These are phyloP conservation scores for Pseudochromis fuscus DNA, from an alignment of 2,797 vertebrate species.

Conservation along the genomic window DNA sequence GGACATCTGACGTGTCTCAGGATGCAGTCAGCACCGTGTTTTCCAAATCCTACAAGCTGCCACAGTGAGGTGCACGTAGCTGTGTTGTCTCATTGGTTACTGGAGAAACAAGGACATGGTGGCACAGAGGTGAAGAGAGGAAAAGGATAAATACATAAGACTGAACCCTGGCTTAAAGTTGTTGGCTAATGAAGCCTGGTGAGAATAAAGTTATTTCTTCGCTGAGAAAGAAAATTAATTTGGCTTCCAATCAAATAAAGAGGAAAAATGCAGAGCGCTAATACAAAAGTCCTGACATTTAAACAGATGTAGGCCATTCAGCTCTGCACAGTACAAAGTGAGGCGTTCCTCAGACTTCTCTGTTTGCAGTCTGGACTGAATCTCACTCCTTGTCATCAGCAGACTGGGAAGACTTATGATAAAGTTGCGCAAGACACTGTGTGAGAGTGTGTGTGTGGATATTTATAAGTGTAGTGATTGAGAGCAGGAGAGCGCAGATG, in stretches of 20 bases:
- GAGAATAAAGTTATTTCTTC: conserved; percentile 7
- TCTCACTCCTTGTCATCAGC: conserved; percentile 61
- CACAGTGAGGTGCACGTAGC: neutral
- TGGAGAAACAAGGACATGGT: neutral
- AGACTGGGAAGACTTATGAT: conserved; percentile 56
- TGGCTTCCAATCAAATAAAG: neutral
- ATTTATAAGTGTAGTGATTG: conserved; percentile 51
- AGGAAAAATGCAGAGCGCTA: conserved; percentile 1
- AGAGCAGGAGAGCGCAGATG: conserved; percentile 32
- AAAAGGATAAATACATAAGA: neutral
- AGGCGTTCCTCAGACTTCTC: conserved; percentile 43
- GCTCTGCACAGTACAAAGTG: conserved; percentile 22
- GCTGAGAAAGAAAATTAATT: neutral
- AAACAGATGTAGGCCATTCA: conserved; percentile 30
- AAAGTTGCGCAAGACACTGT: conserved; percentile 45
- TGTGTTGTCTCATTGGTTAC: conserved; percentile 5
- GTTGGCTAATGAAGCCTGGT: neutral
- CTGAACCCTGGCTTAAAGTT: neutral
- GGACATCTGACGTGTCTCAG: conserved; percentile 12
- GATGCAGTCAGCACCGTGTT: conserved; percentile 13
- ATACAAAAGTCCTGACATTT: conserved; percentile 27
- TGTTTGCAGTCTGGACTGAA: conserved; percentile 60
- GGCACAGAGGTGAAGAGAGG: neutral
- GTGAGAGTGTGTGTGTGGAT: conserved; percentile 25
- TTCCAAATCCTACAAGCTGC: neutral